Conservation (phyloP, 1,140 invertebrate species). For the Eriosoma lanigerum region DNA sequence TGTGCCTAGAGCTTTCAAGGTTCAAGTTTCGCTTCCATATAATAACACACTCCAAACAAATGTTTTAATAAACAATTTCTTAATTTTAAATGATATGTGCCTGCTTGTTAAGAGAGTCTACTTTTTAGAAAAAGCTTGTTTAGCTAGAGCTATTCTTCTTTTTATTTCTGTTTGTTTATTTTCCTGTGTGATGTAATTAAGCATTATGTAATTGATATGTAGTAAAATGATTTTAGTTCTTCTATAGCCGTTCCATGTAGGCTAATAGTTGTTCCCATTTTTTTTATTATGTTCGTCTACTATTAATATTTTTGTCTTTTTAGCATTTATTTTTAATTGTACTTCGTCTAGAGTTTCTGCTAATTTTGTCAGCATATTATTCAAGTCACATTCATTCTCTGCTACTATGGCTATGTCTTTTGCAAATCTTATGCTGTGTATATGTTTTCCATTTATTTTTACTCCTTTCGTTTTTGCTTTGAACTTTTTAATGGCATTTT, state of each 20-base stretch:
- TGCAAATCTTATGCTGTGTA: slow-evolving; percentile 30
- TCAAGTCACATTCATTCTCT: slow-evolving; percentile 16
- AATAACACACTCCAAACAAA: too few species aligned
- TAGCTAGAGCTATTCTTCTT: slow-evolving; percentile 2
- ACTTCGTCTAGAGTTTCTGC: slow-evolving; percentile 24
- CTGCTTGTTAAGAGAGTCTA: too few species aligned
- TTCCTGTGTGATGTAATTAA: slow-evolving; percentile 4
- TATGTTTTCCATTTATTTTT: slow-evolving; percentile 30
- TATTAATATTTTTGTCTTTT: slow-evolving; percentile 46
- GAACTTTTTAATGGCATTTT: slow-evolving; percentile 37
- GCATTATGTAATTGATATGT: too few species aligned
- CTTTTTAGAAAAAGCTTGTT: too few species aligned
- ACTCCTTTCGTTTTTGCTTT: slow-evolving; percentile 28
- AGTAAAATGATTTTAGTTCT: slow-evolving; percentile 16
- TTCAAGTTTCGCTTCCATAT: too few species aligned
- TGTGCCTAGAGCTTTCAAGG: too few species aligned
- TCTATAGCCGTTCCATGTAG: not conserved
- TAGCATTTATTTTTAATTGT: slow-evolving; percentile 48
- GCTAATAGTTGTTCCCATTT: not conserved
- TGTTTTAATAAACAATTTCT: too few species aligned
- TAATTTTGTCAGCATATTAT: slow-evolving; percentile 21
- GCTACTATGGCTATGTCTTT: slow-evolving; percentile 21
- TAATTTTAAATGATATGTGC: too few species aligned
- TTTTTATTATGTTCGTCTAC: slow-evolving; percentile 25
- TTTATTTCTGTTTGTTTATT: slow-evolving; percentile 9